Evolutionary conservation across 2,797 vertebrate genomes (phyloP), one percentile per base, ranked within the genome.

Genomic region (Tarsius wallacei): DNA sequence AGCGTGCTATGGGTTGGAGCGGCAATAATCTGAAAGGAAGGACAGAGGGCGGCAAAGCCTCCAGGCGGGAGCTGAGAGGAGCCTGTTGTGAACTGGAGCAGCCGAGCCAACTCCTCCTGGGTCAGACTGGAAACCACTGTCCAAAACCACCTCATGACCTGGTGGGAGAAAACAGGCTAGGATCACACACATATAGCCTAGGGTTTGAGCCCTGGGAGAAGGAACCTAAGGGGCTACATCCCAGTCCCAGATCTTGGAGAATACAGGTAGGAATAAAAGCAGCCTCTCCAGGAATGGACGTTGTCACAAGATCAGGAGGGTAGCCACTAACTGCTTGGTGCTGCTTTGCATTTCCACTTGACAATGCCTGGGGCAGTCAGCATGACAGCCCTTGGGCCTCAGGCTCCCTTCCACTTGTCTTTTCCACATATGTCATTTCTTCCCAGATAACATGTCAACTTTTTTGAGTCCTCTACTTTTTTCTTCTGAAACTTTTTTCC

Each of bases 131-230:
- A 99, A 89, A 99, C 99, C 95, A 99, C 99, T 0, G 99, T 99
- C 99, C 99, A 99, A 99, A 99, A 99, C 99, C 99, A 99, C 98
- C 99, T 99, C 99, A 99, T 99, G 96, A 99, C 99, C 99, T 99
- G 98, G 63, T 63, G 71, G 77, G 66, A 97, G 42, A 84, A 81
- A 19, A 88, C 31, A 93, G 76, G 63, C 36, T 55, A 36, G 70
- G 21, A 77, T 94, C 70, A 91, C 12, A 81, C 26, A 63, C 17
- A 8, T 55, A 51, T 5, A n/a, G 24, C 36, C 68, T 19, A 19
- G 13, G n/a, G 73, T 68, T 33, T 90, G 61, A 90, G 59, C 33
- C 24, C 24, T 66, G 28, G 59, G 95, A 63, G 63, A 91, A 76
- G 57, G 94, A 94, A 57, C 22, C 87, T 61, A 53, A 94, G 21